Evolutionary conservation across 1,140 invertebrate species (phyloP).

Genomic region (Samia ricini): DNA sequence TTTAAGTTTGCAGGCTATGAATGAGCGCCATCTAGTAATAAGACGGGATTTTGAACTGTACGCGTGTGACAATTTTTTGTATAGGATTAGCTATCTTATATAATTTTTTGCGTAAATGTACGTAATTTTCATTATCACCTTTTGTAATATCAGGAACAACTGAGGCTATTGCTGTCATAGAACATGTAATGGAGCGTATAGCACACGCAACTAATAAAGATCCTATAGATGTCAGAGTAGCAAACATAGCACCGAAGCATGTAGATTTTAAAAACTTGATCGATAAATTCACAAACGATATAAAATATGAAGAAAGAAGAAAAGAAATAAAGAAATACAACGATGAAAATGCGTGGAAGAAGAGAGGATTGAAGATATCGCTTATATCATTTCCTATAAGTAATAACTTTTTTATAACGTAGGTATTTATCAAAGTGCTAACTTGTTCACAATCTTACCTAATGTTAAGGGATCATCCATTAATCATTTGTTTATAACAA

Average conservation of each 20-base stretch:
- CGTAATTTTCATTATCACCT: no score
- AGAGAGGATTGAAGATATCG: constrained; percentile 78
- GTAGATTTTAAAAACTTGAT: constrained; percentile 77
- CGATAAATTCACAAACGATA: constrained; percentile 48
- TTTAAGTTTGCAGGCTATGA: no score
- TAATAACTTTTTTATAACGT: no score
- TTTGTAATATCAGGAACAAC: constrained; percentile 77
- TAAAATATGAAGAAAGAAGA: constrained; percentile 79
- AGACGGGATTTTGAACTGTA: no score
- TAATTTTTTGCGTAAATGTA: no score
- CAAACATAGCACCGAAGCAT: constrained; percentile 78
- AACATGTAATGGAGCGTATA: constrained; percentile 92
- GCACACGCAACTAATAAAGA: constrained; percentile 82
- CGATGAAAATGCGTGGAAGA: constrained; percentile 82
- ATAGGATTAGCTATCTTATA: no score
- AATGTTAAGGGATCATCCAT: background rate
- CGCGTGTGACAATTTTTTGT: no score
- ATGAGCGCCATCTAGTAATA: no score
- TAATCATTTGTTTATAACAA: no score
- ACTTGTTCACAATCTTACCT: background rate
- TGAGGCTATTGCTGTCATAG: constrained; percentile 83
- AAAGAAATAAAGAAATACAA: constrained; percentile 54
- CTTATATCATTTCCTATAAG: constrained; percentile 78
- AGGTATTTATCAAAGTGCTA: no score
- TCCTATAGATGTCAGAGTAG: constrained; percentile 81